phyloP scores from a whole-genome alignment of 2,797 vertebrate species.

The Myiotriccus ornatus region DNA sequence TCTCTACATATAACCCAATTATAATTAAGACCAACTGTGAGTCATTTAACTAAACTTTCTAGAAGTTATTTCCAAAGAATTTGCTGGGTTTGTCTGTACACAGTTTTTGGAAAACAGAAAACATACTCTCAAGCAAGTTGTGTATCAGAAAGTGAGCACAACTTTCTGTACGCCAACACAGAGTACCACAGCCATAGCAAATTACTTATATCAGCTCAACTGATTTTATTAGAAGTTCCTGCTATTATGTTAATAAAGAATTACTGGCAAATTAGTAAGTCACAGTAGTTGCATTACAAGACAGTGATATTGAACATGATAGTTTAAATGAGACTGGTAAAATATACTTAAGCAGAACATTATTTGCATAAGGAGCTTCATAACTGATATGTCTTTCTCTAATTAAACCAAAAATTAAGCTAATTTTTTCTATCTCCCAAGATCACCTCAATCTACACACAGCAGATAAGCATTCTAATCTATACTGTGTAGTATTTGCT shows the following conservation, averaged over 20 bases:
- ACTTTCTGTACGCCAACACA: background rate
- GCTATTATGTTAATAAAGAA: conserved; percentile 33
- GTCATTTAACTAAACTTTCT: background rate
- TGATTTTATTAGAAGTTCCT: conserved; percentile 12
- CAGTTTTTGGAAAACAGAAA: background rate
- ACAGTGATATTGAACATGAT: background rate
- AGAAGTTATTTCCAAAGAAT: background rate
- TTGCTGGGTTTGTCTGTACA: background rate
- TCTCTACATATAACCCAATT: background rate
- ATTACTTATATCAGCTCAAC: background rate
- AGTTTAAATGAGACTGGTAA: background rate
- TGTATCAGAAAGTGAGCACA: background rate
- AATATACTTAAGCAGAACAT: background rate
- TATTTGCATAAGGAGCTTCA: background rate
- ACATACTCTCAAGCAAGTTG: background rate
- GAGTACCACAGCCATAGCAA: background rate
- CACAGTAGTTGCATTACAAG: background rate
- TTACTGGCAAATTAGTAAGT: background rate
- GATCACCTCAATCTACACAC: background rate
- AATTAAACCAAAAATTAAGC: conserved; percentile 29
- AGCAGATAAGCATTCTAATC: background rate
- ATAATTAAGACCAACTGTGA: background rate
- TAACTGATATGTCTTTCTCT: background rate
- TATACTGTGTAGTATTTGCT: background rate
- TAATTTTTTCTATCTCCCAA: background rate